Conservation (phyloP, 2,113 vertebrate species). For the Tonatia bakeri region DNA sequence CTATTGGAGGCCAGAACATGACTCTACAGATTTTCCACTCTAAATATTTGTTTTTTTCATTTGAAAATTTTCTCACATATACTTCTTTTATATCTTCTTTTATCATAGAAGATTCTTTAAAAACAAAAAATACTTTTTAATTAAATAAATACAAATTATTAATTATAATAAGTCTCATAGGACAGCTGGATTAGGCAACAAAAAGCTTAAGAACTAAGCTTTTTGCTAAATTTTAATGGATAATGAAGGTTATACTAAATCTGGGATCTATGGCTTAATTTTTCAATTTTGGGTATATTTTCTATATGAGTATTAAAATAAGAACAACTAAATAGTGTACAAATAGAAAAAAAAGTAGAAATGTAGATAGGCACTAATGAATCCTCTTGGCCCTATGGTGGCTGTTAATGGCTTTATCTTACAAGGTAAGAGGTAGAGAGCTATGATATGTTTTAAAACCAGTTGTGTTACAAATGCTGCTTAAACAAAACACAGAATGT, state of each 20-base stretch:
- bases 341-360: background rate
- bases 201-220: background rate
- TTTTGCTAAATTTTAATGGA: background rate
- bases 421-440: background rate
- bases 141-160: background rate
- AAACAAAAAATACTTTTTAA: constrained; percentile 24
- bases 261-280: background rate
- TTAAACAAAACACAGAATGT: constrained; percentile 11
- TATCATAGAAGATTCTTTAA: background rate
- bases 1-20: background rate
- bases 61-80: background rate
- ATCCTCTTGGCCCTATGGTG: background rate
- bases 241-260: background rate
- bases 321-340: background rate
- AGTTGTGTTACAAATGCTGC: background rate
- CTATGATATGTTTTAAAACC: background rate
- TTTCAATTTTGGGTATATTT: background rate
- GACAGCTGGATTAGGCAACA: background rate
- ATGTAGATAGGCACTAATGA: background rate
- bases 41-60: background rate
- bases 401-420: background rate
- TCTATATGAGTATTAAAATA: constrained; percentile 19
- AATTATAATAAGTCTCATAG: background rate
- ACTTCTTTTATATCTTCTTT: background rate
- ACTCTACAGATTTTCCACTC: background rate